These are phyloP conservation scores for Epizoanthus scotinus DNA, from an alignment of 92 coral and sea anemone species.

Conservation along the genomic window DNA sequence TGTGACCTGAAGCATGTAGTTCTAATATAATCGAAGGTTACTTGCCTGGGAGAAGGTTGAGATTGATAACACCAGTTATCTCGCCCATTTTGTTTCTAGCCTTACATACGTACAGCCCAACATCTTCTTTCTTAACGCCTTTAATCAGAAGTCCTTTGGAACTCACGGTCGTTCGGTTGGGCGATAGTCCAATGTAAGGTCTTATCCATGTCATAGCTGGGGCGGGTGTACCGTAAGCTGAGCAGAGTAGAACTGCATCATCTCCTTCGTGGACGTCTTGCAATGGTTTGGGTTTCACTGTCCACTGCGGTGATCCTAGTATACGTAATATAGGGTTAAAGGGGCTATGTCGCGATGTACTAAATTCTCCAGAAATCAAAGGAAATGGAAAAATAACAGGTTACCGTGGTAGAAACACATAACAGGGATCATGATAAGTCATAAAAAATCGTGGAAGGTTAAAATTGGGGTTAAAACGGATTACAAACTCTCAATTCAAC, in stretches of 20 bases:
- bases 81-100: conserved; percentile 18
- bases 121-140: background rate
- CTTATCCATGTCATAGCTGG: conserved; percentile 15
- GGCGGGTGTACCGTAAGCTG: conserved; percentile 1
- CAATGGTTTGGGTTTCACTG: background rate
- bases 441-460: no score
- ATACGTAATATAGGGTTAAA: no score
- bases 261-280: conserved; percentile 1
- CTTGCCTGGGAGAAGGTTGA: conserved; percentile 21
- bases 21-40: background rate
- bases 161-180: background rate
- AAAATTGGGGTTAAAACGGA: no score
- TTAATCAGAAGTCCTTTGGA: background rate
- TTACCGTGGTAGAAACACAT: no score
- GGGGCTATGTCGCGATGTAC: no score
- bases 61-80: conserved; percentile 7
- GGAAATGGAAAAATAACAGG: no score
- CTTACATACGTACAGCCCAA: conserved; percentile 20
- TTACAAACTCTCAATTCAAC: no score
- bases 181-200: conserved; percentile 7
- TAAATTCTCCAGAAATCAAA: no score
- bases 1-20: no score
- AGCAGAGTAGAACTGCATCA: background rate
- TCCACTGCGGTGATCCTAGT: conserved; percentile 13
- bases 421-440: no score